phyloP scores from a whole-genome alignment of 2,113 vertebrate species.

The Grammomys surdaster region DNA sequence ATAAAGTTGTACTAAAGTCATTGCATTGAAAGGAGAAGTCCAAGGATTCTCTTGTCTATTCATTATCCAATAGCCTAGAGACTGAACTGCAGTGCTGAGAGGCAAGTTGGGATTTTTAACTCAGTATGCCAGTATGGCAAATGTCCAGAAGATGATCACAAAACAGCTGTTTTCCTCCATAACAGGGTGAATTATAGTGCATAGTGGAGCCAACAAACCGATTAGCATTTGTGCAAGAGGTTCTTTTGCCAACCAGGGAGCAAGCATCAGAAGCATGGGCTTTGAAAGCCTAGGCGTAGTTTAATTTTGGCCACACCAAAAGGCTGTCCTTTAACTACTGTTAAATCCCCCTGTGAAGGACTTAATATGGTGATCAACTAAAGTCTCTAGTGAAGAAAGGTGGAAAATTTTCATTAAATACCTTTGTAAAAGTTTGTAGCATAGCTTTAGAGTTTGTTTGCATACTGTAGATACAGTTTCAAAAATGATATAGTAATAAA shows the following conservation, averaged over 20 bases:
- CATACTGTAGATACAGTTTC: conserved; percentile 9
- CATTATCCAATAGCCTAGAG: conserved; percentile 80
- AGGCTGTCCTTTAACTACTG: conserved; percentile 68
- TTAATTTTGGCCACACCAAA: conserved; percentile 73
- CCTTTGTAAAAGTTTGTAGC: not conserved
- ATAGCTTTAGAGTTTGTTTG: conserved; percentile 38
- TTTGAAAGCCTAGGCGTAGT: conserved; percentile 82
- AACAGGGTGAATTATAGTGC: conserved; percentile 88
- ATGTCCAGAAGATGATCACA: conserved; percentile 86
- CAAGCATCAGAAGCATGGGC: conserved; percentile 83
- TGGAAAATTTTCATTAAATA: conserved; percentile 24
- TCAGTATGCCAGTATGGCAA: conserved; percentile 86
- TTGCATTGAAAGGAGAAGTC: conserved; percentile 69
- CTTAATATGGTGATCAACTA: conserved; percentile 61
- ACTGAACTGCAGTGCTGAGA: conserved; percentile 77
- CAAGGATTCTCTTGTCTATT: conserved; percentile 73
- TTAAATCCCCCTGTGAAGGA: conserved; percentile 73
- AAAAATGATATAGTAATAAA: conserved; percentile 17
- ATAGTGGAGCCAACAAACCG: conserved; percentile 87
- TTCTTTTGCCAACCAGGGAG: conserved; percentile 85
- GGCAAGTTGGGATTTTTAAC: conserved; percentile 87
- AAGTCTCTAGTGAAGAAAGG: not conserved
- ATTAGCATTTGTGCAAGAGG: conserved; percentile 87
- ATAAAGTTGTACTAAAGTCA: conserved; percentile 66
- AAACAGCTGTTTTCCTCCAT: conserved; percentile 89